Percentiles rank a stretch among this genome's conserved stretches.
Conservation (phyloP, 2,113 vertebrate species). For the Tachuris rubrigastra region DNA sequence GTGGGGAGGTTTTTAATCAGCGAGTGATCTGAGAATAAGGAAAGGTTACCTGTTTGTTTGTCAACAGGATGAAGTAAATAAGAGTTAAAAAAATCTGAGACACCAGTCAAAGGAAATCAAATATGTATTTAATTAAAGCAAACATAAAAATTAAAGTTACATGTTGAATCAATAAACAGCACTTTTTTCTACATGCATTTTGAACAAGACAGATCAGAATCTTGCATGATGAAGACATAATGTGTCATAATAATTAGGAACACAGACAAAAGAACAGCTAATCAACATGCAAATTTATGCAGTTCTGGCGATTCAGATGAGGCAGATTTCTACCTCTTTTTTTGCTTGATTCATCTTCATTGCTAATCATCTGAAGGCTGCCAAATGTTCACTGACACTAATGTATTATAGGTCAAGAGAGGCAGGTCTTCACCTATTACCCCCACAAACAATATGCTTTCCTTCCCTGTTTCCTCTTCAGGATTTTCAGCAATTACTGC, state of each 20-base stretch:
- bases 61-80: conserved; percentile 84
- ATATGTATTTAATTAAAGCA: conserved; percentile 89
- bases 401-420: conserved; percentile 97
- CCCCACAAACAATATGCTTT: conserved; percentile 93
- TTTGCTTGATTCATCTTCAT: conserved; percentile 90
- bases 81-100: conserved; percentile 73
- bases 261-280: conserved; percentile 93
- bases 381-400: conserved; percentile 95
- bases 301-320: conserved; percentile 87
- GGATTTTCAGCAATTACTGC: conserved; percentile 98
- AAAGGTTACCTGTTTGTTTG: conserved; percentile 86
- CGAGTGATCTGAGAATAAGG: conserved; percentile 61
- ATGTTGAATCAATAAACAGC: conserved; percentile 87
- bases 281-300: conserved; percentile 98
- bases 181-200: conserved; percentile 86
- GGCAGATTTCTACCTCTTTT: conserved; percentile 86
- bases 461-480: conserved; percentile 91
- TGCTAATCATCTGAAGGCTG: conserved; percentile 88
- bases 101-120: conserved; percentile 83
- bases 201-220: conserved; percentile 92
- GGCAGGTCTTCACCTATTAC: conserved; percentile 92
- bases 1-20: conserved; percentile 30
- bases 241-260: conserved; percentile 98
- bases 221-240: conserved; percentile 98
- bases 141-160: conserved; percentile 89